Evolutionary conservation across 1,140 invertebrate species (phyloP).

Genomic region (Zaprionus kolodkinae): DNA sequence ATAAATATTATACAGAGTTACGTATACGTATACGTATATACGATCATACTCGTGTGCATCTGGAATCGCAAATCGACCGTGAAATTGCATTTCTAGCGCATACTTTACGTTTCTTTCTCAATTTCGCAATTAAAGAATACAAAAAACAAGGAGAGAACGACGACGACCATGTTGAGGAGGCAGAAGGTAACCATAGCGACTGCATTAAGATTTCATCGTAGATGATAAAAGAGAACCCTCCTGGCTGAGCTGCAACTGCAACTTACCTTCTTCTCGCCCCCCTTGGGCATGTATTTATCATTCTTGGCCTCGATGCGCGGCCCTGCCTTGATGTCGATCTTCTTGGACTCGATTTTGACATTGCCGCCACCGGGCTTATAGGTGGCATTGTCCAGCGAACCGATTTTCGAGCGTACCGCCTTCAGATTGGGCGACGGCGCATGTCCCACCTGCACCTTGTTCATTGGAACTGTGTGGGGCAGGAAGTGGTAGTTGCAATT

Average conservation of each 20-base stretch:
- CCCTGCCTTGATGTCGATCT: conserved; percentile 93
- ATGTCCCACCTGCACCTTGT: conserved; percentile 95
- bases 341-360: conserved; percentile 94
- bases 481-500: conserved; percentile 33
- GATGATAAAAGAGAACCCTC: conserved; percentile 5
- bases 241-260: background rate
- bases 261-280: conserved; percentile 95
- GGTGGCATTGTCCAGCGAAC: conserved; percentile 95
- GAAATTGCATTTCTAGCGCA: conserved; percentile 67
- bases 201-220: conserved; percentile 12
- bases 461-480: conserved; percentile 96
- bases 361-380: conserved; percentile 97
- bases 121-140: conserved; percentile 44
- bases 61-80: conserved; percentile 72
- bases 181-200: background rate
- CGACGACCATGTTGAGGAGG: background rate
- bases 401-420: conserved; percentile 96
- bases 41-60: conserved; percentile 14
- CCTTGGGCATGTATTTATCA: conserved; percentile 93
- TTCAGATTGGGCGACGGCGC: conserved; percentile 96
- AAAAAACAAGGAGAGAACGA: conserved; percentile 23
- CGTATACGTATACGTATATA: conserved; percentile 1
- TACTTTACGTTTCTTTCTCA: conserved; percentile 55
- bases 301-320: conserved; percentile 96
- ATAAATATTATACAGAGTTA: conserved; percentile 37